Percentiles rank a stretch among this genome's conserved stretches.
These are phyloP conservation scores for Rhynchonycteris naso DNA, from an alignment of 2,797 vertebrate species.

Conservation along the genomic window DNA sequence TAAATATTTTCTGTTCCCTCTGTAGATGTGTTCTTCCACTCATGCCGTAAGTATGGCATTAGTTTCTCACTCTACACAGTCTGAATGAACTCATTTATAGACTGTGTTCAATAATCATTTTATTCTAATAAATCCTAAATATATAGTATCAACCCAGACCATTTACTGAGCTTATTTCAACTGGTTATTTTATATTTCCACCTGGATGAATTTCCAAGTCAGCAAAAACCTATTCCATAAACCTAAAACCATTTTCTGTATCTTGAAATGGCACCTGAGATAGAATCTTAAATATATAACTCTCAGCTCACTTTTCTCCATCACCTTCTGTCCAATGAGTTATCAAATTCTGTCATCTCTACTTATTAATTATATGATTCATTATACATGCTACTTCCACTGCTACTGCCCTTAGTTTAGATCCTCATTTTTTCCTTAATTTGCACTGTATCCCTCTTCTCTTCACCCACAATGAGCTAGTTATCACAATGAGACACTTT, in stretches of 20 bases:
- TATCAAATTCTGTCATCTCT: background rate
- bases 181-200: background rate
- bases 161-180: background rate
- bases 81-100: background rate
- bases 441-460: background rate
- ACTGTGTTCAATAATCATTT: background rate
- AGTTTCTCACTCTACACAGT: background rate
- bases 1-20: background rate
- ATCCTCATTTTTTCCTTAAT: background rate
- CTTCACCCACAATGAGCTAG: background rate
- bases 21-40: background rate
- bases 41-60: background rate
- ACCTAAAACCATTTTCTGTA: background rate
- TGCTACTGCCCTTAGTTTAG: background rate
- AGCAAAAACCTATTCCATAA: background rate
- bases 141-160: background rate
- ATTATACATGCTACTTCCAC: background rate
- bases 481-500: background rate
- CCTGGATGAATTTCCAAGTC: background rate
- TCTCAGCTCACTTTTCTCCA: background rate
- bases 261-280: background rate
- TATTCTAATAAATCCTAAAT: background rate
- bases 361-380: background rate
- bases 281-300: background rate
- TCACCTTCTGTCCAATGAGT: background rate